These are phyloP conservation scores for Megaptera novaeangliae DNA, from an alignment of 2,113 vertebrate genomes.

Conservation along the genomic window DNA sequence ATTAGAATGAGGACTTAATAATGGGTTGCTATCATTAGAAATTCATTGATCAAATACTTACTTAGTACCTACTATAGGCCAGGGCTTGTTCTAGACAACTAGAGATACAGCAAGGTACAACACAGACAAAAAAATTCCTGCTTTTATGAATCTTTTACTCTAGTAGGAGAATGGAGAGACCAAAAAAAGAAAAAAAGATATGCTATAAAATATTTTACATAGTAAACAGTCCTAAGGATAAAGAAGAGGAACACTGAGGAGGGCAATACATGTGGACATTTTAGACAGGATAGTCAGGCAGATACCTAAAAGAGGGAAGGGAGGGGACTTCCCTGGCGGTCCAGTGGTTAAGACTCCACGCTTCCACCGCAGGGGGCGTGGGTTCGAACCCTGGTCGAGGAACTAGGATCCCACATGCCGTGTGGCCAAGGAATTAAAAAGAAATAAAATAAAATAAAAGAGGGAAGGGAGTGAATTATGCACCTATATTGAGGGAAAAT, in stretches of 20 bases:
- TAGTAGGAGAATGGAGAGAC: not conserved
- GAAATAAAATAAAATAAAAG: too few relatives aligned
- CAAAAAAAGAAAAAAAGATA: not conserved
- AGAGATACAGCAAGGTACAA: not conserved
- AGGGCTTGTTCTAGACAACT: not conserved
- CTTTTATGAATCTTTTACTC: not conserved
- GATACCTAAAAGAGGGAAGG: not conserved
- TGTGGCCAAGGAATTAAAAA: too few relatives aligned
- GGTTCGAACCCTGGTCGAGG: too few relatives aligned
- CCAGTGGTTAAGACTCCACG: too few relatives aligned
- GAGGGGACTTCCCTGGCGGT: too few relatives aligned
- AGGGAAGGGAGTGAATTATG: not conserved
- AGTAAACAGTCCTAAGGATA: not conserved
- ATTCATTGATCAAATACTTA: not conserved
- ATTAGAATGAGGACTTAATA: not conserved
- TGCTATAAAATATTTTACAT: not conserved
- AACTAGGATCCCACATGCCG: too few relatives aligned
- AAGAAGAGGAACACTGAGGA: not conserved
- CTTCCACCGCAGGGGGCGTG: too few relatives aligned
- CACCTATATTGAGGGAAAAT: not conserved
- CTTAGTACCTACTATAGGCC: not conserved
- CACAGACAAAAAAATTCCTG: not conserved
- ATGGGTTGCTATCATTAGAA: not conserved
- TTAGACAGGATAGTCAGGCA: not conserved
- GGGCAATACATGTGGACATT: not conserved